Conservation (phyloP, 92 coral and sea anemone genomes). For the Epizoanthus illoricatus region DNA sequence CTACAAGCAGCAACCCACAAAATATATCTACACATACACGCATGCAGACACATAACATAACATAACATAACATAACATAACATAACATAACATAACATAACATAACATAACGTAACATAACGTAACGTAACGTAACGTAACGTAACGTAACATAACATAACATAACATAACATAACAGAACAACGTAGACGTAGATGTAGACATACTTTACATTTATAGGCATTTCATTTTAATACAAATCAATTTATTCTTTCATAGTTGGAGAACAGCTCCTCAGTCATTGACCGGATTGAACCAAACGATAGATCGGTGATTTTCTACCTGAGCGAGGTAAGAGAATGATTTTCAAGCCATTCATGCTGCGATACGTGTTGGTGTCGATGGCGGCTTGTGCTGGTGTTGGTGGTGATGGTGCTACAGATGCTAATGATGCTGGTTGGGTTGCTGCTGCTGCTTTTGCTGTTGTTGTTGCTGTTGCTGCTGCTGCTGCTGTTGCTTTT, state of each 20-base stretch:
- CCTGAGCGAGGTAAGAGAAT: constrained; percentile 34
- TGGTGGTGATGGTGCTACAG: neutral
- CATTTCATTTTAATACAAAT: neutral
- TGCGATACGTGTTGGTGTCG: neutral
- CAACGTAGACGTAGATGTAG: neutral
- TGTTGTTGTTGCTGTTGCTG: too few species aligned
- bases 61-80: too few species aligned
- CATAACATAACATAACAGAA: too few species aligned
- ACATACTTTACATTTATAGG: neutral
- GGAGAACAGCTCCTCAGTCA: constrained; percentile 25
- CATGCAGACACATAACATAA: neutral
- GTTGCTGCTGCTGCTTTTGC: too few species aligned
- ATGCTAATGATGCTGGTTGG: neutral
- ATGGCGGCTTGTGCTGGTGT: neutral
- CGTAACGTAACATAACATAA: too few species aligned
- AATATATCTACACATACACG: too few species aligned
- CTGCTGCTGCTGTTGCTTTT: too few species aligned
- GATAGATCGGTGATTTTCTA: constrained; percentile 50
- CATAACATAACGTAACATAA: too few species aligned
- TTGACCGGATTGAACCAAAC: constrained; percentile 41
- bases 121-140: too few species aligned
- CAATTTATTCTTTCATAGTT: constrained; percentile 18
- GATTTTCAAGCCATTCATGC: too few species aligned
- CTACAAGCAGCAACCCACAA: too few species aligned
- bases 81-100: too few species aligned